Evolutionary conservation across 2,113 vertebrate genomes (phyloP).

Genomic region (Marcusenius ussheri): DNA sequence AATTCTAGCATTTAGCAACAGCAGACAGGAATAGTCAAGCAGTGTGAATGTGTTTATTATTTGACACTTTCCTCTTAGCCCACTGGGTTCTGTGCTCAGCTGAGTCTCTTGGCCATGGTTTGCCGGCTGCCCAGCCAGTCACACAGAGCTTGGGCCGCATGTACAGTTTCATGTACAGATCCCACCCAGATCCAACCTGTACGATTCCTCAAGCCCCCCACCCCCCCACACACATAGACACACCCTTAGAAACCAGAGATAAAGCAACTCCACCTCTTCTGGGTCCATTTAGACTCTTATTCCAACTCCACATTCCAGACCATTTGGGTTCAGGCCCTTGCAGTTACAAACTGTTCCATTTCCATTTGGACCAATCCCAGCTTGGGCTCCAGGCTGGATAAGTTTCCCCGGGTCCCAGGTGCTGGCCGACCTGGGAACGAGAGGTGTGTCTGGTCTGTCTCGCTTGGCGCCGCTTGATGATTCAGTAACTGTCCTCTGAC

Average conservation of each 20-base stretch:
- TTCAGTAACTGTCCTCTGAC: conserved; percentile 3
- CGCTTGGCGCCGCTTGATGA: not conserved
- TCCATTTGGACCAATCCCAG: conserved; percentile 9
- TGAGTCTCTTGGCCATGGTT: not conserved
- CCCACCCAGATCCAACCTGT: not conserved
- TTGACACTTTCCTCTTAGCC: not conserved
- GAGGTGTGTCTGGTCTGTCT: not conserved
- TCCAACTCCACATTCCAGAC: not conserved
- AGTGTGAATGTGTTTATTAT: not conserved
- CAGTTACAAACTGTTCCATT: conserved; percentile 3
- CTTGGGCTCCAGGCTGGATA: not conserved
- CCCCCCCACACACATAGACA: not conserved
- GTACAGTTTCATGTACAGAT: not conserved
- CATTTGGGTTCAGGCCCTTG: not conserved
- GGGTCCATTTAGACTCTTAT: not conserved
- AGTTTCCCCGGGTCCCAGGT: not conserved
- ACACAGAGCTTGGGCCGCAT: not conserved
- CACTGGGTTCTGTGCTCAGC: not conserved
- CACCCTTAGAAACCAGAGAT: not conserved
- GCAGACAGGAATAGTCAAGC: not conserved
- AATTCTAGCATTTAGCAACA: not conserved
- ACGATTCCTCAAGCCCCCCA: not conserved
- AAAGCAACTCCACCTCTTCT: not conserved
- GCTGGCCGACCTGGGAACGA: not conserved
- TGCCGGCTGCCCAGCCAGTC: not conserved